phyloP scores from a whole-genome alignment of 2,797 vertebrate species.

The Leuciscus waleckii region DNA sequence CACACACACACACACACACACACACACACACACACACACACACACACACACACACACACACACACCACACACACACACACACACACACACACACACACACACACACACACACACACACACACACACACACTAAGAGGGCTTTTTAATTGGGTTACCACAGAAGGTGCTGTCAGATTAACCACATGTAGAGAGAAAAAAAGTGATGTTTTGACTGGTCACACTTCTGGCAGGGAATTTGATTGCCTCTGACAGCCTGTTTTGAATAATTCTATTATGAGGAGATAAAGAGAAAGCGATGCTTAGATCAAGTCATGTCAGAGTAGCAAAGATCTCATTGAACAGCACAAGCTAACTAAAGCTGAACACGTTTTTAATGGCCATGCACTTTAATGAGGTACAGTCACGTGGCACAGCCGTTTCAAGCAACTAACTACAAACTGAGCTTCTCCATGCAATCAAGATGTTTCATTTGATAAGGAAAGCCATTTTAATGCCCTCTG shows the following conservation, averaged over 20 bases:
- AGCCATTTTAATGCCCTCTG: background rate
- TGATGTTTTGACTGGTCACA: constrained; percentile 75
- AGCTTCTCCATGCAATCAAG: constrained; percentile 1
- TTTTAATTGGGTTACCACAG: constrained; percentile 82
- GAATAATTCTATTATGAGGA: constrained; percentile 44
- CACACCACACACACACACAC: constrained; percentile 66
- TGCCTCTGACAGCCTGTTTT: constrained; percentile 70
- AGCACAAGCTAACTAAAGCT: constrained; percentile 32
- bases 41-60: constrained; percentile 69
- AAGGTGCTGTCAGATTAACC: constrained; percentile 83
- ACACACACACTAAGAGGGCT: constrained; percentile 76
- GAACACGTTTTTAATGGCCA: constrained; percentile 14
- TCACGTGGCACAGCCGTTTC: background rate
- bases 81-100: constrained; percentile 68
- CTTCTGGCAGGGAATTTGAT: constrained; percentile 72
- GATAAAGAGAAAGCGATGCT: constrained; percentile 46
- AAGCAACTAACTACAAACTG: background rate
- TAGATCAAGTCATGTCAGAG: constrained; percentile 34
- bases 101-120: constrained; percentile 58
- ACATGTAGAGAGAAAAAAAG: constrained; percentile 66
- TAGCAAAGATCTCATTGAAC: constrained; percentile 19
- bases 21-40: constrained; percentile 66
- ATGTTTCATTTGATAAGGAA: background rate
- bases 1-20: constrained; percentile 54
- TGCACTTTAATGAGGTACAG: constrained; percentile 18